Evolutionary conservation across 2,888 invertebrate species (phyloP), one percentile per base, ranked within the genome.

Genomic region (Coenonympha glycerion): DNA sequence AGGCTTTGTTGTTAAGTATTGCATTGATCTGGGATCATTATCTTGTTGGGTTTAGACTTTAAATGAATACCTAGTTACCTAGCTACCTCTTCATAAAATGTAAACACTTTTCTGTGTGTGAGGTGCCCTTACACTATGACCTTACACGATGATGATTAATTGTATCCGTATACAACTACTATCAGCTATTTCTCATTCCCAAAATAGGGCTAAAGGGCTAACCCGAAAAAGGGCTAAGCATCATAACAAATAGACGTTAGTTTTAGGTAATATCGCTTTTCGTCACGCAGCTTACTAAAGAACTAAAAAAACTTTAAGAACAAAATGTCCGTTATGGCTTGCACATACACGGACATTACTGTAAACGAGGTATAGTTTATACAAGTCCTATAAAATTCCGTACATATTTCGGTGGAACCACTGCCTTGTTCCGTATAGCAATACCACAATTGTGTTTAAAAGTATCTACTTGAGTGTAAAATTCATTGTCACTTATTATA

Each of bases 1-100:
- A 63, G 36, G 16, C 36, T 47, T 55, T 56, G 54, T 56, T 47
- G n/a, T n/a, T 40, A 45, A 44, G 44, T 42, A 34, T 33, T 39
- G 48, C 30, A 33, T 19, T 21, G 31, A 31, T 44, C 21, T 41
- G 19, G 41, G 11, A 18, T 19, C 31, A n/a, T n/a, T 24, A 9
- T 26, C 24, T 3, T 9, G 16, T 26, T 28, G 16, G n/a, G 11
- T 30, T 18, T 18, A 41, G 18, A 3, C 15, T 39, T 21, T 4
- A 13, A 9, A 22, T 15, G 39, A 24, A 21, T 24, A 6, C 13
- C 13, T 13, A 13, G 6, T 13, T 5, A 11, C 13, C 11, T 11
- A 13, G 4, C n/a, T n/a, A n/a, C n/a, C n/a, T n/a, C n/a, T n/a
- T n/a, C n/a, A n/a, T n/a, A n/a, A n/a, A n/a, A n/a, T n/a, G n/a